Percentiles rank a stretch among this genome's conserved stretches.
These are phyloP conservation scores for Enteromius fasciolatus DNA, from an alignment of 2,797 vertebrate genomes.

Conservation along the genomic window DNA sequence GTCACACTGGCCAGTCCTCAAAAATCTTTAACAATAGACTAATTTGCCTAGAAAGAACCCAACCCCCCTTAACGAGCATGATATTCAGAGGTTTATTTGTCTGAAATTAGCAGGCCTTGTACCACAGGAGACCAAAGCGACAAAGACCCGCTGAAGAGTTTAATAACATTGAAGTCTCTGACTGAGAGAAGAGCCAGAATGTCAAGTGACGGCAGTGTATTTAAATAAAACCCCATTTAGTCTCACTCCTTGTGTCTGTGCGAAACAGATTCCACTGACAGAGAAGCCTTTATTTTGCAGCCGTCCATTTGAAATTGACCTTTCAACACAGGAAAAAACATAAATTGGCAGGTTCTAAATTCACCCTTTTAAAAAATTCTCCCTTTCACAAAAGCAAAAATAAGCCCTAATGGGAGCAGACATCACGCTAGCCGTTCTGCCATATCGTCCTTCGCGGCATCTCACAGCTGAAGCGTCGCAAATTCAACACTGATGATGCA, in stretches of 20 bases:
- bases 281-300: constrained; percentile 43
- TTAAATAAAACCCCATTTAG: constrained; percentile 42
- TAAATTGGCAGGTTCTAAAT: constrained; percentile 44
- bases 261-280: constrained; percentile 47
- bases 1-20: neutral
- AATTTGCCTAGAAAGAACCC: neutral
- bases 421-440: constrained; percentile 24
- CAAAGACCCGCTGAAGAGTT: constrained; percentile 41
- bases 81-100: constrained; percentile 30
- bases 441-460: constrained; percentile 1
- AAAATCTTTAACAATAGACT: neutral
- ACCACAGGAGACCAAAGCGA: constrained; percentile 37
- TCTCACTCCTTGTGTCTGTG: constrained; percentile 27
- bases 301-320: constrained; percentile 57
- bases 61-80: constrained; percentile 14
- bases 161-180: constrained; percentile 53
- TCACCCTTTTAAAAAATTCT: constrained; percentile 40
- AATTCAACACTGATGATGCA: constrained; percentile 40
- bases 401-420: constrained; percentile 47
- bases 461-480: constrained; percentile 3
- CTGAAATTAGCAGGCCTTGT: constrained; percentile 25
- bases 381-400: constrained; percentile 33
- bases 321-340: constrained; percentile 39
- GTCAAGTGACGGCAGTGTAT: constrained; percentile 52
- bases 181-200: constrained; percentile 43